These are phyloP conservation scores for Mus minutoides DNA, from an alignment of 2,797 vertebrate species.

Conservation along the genomic window DNA sequence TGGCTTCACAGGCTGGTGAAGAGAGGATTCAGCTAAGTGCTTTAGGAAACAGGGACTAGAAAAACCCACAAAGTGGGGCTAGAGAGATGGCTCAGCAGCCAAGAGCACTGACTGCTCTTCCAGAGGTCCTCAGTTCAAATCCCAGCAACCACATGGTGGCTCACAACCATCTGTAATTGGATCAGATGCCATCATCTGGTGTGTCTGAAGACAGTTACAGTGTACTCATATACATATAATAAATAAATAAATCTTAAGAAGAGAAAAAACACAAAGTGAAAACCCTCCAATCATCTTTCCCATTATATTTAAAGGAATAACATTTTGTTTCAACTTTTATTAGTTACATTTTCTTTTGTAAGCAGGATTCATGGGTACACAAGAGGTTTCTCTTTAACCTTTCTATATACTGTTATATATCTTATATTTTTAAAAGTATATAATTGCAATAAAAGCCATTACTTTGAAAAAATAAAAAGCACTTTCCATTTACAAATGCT, in stretches of 20 bases:
- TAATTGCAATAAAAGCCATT: slow-evolving; percentile 52
- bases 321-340: slow-evolving; percentile 63
- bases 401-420: slow-evolving; percentile 20
- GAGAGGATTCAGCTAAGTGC: background rate
- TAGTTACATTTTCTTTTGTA: slow-evolving; percentile 37
- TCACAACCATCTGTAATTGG: no score
- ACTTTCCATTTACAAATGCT: slow-evolving; percentile 49
- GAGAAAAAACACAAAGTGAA: background rate
- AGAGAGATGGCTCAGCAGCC: no score
- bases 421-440: slow-evolving; percentile 45
- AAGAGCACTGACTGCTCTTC: no score
- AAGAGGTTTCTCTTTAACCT: background rate
- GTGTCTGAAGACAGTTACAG: no score
- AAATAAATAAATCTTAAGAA: no score
- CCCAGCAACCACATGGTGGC: no score
- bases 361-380: background rate
- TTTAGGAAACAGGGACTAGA: slow-evolving; percentile 32
- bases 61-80: background rate
- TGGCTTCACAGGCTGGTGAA: background rate
- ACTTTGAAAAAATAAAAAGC: slow-evolving; percentile 25
- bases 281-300: background rate
- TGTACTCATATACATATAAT: no score
- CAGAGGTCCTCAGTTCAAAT: no score
- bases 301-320: slow-evolving; percentile 16
- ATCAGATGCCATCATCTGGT: no score